Evolutionary conservation across 1,140 invertebrate species (phyloP), one percentile per base, ranked within the genome.

Genomic region (Brachionus sp.): DNA sequence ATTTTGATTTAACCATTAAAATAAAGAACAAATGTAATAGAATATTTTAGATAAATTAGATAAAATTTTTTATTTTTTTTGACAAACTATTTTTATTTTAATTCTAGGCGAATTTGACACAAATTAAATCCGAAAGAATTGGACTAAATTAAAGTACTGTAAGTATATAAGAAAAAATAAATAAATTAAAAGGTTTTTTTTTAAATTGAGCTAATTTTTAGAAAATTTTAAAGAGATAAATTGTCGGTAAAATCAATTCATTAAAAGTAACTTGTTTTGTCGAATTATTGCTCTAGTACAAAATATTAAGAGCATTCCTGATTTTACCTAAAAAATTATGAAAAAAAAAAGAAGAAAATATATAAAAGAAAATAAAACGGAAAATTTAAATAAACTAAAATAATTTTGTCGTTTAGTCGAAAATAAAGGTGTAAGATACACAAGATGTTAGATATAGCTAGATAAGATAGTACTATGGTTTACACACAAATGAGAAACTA

Each of bases 341-440:
- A 10, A 7, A 6, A 29, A n/a, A 70, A 42, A 73, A n/a, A 12
- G 1, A 39, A n/a, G 13, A 50, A 39, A 25, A 50, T 37, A 53
- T 9, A 78, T 16, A 53, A 62, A 78, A 62, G 50, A 62, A 77
- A n/a, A n/a, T n/a, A n/a, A 50, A 77, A 13, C 23, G 35, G 37
- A 77, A 12, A 16, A 37, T 33, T n/a, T 5, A 16, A 68, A 68
- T 33, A 68, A 68, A 50, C 44, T 50, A 50, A 1, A 50, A 50
- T 57, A 57, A 19, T 57, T 53, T 16, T 57, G 50, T 57, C 50
- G n/a, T 57, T 23, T 57, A 23, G 7, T 50, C 50, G n/a, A 66
- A 33, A 66, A 66, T 13, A 66, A 66, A n/a, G n/a, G n/a, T n/a
- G 25, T 2, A 3, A 66, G 64, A 66, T 66, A 66, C 29, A 66